phyloP scores from a whole-genome alignment of 2,113 vertebrate genomes.

The Anolis carolinensis region DNA sequence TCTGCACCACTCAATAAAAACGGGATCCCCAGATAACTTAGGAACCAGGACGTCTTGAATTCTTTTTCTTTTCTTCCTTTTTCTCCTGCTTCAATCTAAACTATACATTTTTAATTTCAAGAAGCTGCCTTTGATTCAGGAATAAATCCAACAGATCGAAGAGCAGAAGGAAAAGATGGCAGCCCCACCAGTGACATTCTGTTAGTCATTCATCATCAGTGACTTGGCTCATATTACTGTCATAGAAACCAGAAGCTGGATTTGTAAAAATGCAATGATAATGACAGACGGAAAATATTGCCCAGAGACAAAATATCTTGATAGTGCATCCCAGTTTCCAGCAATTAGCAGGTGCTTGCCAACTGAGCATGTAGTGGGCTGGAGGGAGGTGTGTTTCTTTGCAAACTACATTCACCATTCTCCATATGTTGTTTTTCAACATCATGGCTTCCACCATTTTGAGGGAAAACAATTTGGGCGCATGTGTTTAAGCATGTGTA shows the following conservation, averaged over 20 bases:
- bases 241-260: background rate
- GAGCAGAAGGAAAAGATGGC: background rate
- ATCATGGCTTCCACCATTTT: conserved; percentile 40
- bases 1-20: too few species aligned
- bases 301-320: conserved; percentile 16
- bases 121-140: fast-evolving
- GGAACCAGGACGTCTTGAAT: background rate
- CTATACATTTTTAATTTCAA: conserved; percentile 37
- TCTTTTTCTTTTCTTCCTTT: background rate
- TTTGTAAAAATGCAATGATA: conserved; percentile 13
- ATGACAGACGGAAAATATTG: conserved; percentile 20
- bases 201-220: conserved; percentile 16
- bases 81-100: background rate
- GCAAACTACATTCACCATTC: conserved; percentile 33
- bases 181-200: conserved; percentile 17
- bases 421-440: conserved; percentile 36
- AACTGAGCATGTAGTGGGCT: conserved; percentile 1
- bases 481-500: background rate
- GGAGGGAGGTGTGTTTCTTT: conserved; percentile 1
- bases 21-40: too few species aligned
- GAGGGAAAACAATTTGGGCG: background rate
- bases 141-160: background rate
- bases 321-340: background rate
- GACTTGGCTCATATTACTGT: background rate
- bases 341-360: conserved; percentile 21